These are phyloP conservation scores for Papilio xuthus DNA, from an alignment of 1,140 invertebrate species.

Conservation along the genomic window DNA sequence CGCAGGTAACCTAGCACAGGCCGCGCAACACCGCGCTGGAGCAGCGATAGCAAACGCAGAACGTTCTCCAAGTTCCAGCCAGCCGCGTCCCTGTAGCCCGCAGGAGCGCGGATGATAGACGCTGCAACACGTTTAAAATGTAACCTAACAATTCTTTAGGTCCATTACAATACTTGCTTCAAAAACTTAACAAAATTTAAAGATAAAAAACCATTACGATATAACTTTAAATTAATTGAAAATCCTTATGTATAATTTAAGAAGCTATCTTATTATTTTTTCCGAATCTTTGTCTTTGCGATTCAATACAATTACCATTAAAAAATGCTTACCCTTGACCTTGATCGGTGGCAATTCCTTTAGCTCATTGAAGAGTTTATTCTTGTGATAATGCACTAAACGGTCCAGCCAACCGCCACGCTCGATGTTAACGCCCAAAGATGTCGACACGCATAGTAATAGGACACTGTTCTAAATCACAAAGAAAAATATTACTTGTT, in stretches of 20 bases:
- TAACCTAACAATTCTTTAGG: conserved; percentile 1
- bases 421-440: conserved; percentile 40
- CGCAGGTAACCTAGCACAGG: conserved; percentile 29
- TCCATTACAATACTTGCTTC: too few species aligned
- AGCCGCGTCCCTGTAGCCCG: conserved; percentile 57
- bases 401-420: conserved; percentile 62
- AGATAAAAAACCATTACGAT: too few species aligned
- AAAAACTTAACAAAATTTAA: conserved; percentile 1
- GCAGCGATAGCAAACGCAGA: conserved; percentile 51
- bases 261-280: too few species aligned
- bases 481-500: neutral
- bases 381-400: conserved; percentile 59
- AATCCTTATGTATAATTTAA: too few species aligned
- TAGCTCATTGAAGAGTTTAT: conserved; percentile 55
- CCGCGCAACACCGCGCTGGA: conserved; percentile 51
- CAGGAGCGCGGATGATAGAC: conserved; percentile 45
- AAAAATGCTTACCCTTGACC: conserved; percentile 48
- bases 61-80: conserved; percentile 59
- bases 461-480: neutral
- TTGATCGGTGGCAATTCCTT: conserved; percentile 44
- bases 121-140: conserved; percentile 41
- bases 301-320: too few species aligned
- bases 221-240: too few species aligned
- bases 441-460: neutral
- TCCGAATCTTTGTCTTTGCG: too few species aligned